phyloP scores from a whole-genome alignment of 2,888 invertebrate species.

The Apamea anceps region DNA sequence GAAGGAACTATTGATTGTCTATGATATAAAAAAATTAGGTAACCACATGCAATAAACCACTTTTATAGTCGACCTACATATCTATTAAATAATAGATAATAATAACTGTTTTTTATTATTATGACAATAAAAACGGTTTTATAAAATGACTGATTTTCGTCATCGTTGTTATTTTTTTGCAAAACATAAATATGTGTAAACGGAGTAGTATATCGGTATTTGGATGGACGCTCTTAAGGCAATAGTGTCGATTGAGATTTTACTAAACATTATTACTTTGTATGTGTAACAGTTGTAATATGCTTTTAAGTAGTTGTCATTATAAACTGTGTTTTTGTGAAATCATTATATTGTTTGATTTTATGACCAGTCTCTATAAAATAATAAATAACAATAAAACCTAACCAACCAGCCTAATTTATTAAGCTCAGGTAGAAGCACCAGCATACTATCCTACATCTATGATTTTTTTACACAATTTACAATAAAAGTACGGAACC shows the following conservation, averaged over 20 bases:
- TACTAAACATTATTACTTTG: background rate
- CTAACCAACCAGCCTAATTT: too few species aligned
- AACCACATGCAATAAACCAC: background rate
- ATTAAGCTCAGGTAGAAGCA: too few species aligned
- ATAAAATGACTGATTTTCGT: background rate
- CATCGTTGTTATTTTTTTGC: background rate
- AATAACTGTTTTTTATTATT: background rate
- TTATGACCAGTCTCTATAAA: too few species aligned
- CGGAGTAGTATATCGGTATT: background rate
- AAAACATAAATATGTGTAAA: background rate
- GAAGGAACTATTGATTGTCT: slow-evolving; percentile 27
- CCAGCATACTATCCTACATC: too few species aligned
- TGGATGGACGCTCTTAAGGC: background rate
- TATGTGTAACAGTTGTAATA: background rate
- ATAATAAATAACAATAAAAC: too few species aligned
- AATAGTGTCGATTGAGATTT: background rate
- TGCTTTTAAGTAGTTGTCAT: background rate
- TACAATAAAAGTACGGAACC: too few species aligned
- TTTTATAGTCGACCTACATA: background rate
- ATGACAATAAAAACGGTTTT: background rate
- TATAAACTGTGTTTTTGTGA: background rate
- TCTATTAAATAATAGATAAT: background rate
- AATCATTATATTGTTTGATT: background rate
- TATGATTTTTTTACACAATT: too few species aligned
- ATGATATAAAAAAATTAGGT: slow-evolving; percentile 2